Evolutionary conservation across 1,140 invertebrate genomes (phyloP).

Genomic region (Ylistrum balloti): DNA sequence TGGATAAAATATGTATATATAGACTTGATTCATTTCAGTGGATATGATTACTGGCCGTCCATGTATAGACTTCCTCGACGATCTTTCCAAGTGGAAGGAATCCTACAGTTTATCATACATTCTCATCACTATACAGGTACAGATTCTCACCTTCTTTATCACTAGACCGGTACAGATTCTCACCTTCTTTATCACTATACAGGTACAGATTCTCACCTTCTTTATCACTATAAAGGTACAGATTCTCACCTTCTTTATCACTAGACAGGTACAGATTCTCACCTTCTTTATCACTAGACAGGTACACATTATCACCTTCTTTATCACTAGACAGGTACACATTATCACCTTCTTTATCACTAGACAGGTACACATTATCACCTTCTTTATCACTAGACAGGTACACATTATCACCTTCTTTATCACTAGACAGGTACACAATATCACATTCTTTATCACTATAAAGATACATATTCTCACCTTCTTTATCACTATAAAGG

Average conservation of each 20-base stretch:
- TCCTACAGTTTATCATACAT: conserved; percentile 72
- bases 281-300: not conserved
- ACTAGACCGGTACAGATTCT: not conserved
- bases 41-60: conserved; percentile 79
- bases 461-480: too few relatives aligned
- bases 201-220: not conserved
- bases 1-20: too few relatives aligned
- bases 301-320: conserved; percentile 53
- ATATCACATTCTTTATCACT: too few relatives aligned
- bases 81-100: conserved; percentile 75
- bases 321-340: conserved; percentile 74
- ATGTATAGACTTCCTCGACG: conserved; percentile 78
- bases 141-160: too few relatives aligned
- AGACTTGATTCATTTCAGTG: conserved; percentile 78
- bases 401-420: too few relatives aligned
- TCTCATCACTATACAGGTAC: conserved; percentile 75
- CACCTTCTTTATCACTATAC: not conserved
- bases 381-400: too few relatives aligned
- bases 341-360: too few relatives aligned
- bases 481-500: too few relatives aligned
- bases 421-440: too few relatives aligned
- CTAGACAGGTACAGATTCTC: not conserved
- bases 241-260: not conserved
- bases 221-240: not conserved
- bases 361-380: not conserved